phyloP scores from a whole-genome alignment of 2,113 vertebrate genomes.

The Zeus faber region DNA sequence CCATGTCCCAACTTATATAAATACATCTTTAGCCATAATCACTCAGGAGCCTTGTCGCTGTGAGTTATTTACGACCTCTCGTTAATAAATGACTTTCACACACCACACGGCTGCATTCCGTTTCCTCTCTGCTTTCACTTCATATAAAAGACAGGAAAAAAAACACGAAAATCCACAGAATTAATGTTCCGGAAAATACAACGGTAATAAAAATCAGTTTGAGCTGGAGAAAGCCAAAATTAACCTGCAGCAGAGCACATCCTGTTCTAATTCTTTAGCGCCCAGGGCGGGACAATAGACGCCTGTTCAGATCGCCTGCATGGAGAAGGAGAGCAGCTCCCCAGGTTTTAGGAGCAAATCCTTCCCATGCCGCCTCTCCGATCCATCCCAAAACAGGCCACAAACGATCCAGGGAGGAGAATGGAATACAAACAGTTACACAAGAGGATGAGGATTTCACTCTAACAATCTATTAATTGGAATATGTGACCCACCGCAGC shows the following conservation, averaged over 20 bases:
- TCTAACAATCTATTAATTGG: no score
- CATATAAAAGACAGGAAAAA: constrained; percentile 20
- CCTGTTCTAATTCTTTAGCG: constrained; percentile 45
- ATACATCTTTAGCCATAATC: constrained; percentile 52
- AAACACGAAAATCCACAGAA: constrained; percentile 52
- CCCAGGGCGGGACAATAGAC: constrained; percentile 35
- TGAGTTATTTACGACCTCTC: constrained; percentile 65
- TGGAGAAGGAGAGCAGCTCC: no score
- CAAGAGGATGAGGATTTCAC: no score
- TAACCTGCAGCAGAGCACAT: constrained; percentile 58
- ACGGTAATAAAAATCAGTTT: constrained; percentile 51
- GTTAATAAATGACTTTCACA: constrained; percentile 68
- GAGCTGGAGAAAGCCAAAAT: constrained; percentile 38
- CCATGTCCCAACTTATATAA: constrained; percentile 45
- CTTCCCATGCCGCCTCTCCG: no score
- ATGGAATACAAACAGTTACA: no score
- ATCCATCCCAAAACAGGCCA: no score
- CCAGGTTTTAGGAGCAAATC: no score
- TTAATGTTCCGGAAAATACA: constrained; percentile 68
- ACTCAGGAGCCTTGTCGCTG: constrained; percentile 35
- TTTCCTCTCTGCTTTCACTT: constrained; percentile 39
- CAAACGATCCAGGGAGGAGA: no score
- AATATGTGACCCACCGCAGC: no score
- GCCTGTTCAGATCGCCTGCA: no score
- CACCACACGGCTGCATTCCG: constrained; percentile 34